phyloP scores from a whole-genome alignment of 2,797 vertebrate species.

The Propithecus deckenii region DNA sequence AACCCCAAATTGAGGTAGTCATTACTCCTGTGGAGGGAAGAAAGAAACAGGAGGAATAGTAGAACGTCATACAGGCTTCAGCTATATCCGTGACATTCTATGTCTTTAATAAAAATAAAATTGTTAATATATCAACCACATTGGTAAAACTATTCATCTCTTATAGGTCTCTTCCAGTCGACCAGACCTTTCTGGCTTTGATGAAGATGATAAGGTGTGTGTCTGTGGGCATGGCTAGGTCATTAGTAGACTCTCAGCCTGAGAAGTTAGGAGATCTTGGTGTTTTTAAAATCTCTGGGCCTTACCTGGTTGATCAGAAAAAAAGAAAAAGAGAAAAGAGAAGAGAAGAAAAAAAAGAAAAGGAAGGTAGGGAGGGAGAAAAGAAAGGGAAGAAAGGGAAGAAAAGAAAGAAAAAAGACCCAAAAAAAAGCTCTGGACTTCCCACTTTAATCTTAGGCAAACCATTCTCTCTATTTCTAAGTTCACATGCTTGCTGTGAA shows the following conservation, averaged over 20 bases:
- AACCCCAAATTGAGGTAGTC: background rate
- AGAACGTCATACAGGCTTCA: background rate
- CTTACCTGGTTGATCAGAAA: background rate
- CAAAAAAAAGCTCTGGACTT: background rate
- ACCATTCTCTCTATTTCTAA: background rate
- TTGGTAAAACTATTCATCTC: conserved; percentile 60
- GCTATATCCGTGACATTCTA: background rate
- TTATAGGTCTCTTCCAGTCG: conserved; percentile 92
- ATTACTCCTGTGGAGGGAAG: background rate
- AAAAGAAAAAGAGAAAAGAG: background rate
- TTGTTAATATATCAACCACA: background rate
- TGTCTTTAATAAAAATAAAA: background rate
- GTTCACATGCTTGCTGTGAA: background rate
- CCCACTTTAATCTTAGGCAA: background rate
- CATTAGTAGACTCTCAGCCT: background rate
- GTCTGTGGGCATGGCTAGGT: background rate
- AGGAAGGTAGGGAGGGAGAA: no score
- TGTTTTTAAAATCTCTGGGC: background rate
- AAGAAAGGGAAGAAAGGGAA: no score
- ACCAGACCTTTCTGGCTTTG: conserved; percentile 91
- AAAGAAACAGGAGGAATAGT: background rate
- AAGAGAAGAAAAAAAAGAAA: no score
- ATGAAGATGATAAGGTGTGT: conserved; percentile 92
- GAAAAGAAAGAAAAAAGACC: no score
- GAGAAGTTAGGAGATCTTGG: background rate